Evolutionary conservation across 2,113 vertebrate genomes (phyloP).

Genomic region (Acinonyx jubatus): DNA sequence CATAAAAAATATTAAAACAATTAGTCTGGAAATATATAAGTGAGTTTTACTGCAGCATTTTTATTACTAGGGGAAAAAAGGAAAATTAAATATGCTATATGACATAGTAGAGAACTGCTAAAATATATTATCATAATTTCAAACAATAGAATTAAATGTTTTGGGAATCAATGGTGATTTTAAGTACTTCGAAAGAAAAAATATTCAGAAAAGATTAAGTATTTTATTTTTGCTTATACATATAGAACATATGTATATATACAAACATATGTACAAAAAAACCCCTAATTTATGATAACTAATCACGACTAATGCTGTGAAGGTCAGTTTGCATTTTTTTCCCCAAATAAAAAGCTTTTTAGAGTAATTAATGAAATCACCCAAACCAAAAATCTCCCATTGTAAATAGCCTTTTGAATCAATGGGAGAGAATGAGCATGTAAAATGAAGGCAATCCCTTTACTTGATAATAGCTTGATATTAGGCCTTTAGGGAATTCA

Average conservation of each 20-base stretch:
- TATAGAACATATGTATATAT: background rate
- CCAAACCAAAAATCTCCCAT: background rate
- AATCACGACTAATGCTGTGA: background rate
- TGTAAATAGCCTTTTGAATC: background rate
- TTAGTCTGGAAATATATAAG: background rate
- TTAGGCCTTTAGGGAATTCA: background rate
- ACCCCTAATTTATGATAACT: background rate
- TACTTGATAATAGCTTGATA: background rate
- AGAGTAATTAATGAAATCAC: background rate
- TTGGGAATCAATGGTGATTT: background rate
- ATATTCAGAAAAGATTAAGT: background rate
- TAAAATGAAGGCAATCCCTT: background rate
- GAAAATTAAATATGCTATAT: background rate
- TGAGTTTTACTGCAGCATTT: background rate
- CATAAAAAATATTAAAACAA: background rate
- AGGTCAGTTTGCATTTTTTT: background rate
- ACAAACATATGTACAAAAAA: background rate
- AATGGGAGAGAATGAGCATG: background rate
- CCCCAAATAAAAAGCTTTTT: background rate
- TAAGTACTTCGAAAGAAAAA: background rate
- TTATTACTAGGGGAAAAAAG: background rate
- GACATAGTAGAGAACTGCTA: background rate
- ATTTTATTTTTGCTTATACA: background rate
- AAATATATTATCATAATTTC: background rate
- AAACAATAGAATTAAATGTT: background rate